Percentiles rank a stretch among this genome's conserved stretches.
Evolutionary conservation across 2,797 vertebrate species (phyloP).

Genomic region (Botia kubotai): DNA sequence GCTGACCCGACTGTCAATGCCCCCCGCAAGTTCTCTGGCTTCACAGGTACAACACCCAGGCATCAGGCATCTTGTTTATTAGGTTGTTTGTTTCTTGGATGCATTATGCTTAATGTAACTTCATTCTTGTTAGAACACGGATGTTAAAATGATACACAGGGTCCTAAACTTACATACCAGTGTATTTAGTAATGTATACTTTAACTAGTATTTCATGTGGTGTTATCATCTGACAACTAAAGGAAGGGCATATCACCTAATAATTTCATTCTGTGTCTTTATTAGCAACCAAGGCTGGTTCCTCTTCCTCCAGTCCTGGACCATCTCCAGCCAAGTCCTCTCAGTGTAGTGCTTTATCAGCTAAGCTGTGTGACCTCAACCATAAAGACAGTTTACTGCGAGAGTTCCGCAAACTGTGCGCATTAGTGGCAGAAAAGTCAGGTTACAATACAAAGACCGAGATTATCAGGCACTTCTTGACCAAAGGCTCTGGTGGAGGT

Average conservation of each 20-base stretch:
- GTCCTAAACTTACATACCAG: no score
- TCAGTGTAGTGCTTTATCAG: constrained; percentile 78
- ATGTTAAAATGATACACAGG: neutral
- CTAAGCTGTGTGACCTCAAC: constrained; percentile 82
- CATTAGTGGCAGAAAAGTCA: constrained; percentile 88
- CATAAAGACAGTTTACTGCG: constrained; percentile 95
- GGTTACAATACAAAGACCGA: constrained; percentile 96
- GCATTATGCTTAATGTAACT: no score
- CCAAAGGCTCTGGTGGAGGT: constrained; percentile 91
- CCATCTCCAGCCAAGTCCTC: constrained; percentile 63
- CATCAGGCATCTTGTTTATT: no score
- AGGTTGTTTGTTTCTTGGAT: no score
- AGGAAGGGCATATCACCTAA: neutral
- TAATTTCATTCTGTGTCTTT: neutral
- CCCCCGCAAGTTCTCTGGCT: constrained; percentile 96
- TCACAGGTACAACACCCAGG: constrained; percentile 81
- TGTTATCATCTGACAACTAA: neutral
- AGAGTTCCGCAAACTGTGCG: constrained; percentile 94
- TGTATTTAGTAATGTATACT: no score
- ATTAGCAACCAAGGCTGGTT: constrained; percentile 77
- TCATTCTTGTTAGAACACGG: neutral
- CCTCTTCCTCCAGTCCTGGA: constrained; percentile 66
- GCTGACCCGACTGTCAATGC: constrained; percentile 77
- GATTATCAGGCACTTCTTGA: constrained; percentile 93
- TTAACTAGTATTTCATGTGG: no score